These are phyloP conservation scores for Osmoderma eremita DNA, from an alignment of 2,888 invertebrate species.

Conservation along the genomic window DNA sequence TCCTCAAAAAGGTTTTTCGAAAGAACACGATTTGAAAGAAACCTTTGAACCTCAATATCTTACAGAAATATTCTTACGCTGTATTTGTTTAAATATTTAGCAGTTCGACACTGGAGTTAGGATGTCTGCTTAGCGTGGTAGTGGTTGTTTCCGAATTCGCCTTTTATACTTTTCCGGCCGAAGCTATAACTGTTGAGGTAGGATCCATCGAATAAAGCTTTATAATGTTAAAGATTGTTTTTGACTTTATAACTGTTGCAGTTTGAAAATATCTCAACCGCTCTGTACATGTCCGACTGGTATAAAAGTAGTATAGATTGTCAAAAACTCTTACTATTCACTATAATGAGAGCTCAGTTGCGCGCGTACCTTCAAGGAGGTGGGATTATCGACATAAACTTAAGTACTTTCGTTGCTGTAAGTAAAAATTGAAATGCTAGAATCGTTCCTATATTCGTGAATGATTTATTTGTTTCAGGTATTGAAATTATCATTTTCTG, in stretches of 20 bases:
- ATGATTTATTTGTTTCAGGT: slow-evolving; percentile 15
- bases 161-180: slow-evolving; percentile 2
- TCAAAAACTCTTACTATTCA: not conserved
- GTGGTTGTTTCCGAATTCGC: not conserved
- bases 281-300: not conserved
- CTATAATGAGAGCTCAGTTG: not conserved
- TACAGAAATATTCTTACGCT: no score
- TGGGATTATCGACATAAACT: not conserved
- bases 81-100: not conserved
- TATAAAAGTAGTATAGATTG: not conserved
- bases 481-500: slow-evolving; percentile 16
- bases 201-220: no score
- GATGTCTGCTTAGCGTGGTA: not conserved
- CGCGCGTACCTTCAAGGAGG: not conserved
- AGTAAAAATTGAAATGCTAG: not conserved
- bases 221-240: not conserved
- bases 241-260: not conserved
- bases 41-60: not conserved
- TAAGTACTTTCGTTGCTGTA: not conserved
- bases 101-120: not conserved
- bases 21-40: no score
- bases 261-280: slow-evolving; percentile 1
- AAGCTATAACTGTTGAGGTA: slow-evolving; percentile 3
- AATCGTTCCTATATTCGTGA: no score
- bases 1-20: no score